Percentiles rank a stretch among this genome's conserved stretches.
These are phyloP conservation scores for Brenthis daphne DNA, from an alignment of 2,888 invertebrate genomes.

Conservation along the genomic window DNA sequence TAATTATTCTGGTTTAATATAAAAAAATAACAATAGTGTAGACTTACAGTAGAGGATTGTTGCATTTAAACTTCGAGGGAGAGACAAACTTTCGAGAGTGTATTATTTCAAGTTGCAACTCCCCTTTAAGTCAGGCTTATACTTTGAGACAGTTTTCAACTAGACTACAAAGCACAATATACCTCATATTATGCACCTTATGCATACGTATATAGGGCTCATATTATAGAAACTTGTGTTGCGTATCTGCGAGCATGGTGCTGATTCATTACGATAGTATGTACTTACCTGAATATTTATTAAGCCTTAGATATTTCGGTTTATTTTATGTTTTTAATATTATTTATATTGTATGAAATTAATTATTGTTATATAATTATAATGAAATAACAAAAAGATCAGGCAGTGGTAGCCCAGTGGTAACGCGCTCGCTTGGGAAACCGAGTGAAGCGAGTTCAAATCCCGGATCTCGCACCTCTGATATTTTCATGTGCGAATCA, in stretches of 20 bases:
- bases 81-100: conserved; percentile 34
- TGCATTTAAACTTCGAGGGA: conserved; percentile 33
- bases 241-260: conserved; percentile 1
- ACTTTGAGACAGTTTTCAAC: conserved; percentile 49
- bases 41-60: conserved; percentile 21
- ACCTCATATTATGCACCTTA: background rate
- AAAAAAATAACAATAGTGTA: conserved; percentile 1
- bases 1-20: background rate
- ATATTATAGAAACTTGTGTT: background rate
- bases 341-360: too few species aligned
- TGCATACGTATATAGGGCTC: background rate
- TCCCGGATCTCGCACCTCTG: too few species aligned
- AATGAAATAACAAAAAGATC: too few species aligned
- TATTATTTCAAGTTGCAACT: conserved; percentile 45
- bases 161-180: conserved; percentile 25
- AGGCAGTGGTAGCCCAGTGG: too few species aligned
- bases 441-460: too few species aligned
- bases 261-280: conserved; percentile 10
- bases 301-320: conserved; percentile 3
- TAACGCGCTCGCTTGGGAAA: too few species aligned
- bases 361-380: too few species aligned
- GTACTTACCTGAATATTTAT: conserved; percentile 14
- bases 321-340: background rate
- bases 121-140: conserved; percentile 43
- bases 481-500: too few species aligned